Evolutionary conservation across 1,140 invertebrate species (phyloP).

Genomic region (Coptotermes formosanus): DNA sequence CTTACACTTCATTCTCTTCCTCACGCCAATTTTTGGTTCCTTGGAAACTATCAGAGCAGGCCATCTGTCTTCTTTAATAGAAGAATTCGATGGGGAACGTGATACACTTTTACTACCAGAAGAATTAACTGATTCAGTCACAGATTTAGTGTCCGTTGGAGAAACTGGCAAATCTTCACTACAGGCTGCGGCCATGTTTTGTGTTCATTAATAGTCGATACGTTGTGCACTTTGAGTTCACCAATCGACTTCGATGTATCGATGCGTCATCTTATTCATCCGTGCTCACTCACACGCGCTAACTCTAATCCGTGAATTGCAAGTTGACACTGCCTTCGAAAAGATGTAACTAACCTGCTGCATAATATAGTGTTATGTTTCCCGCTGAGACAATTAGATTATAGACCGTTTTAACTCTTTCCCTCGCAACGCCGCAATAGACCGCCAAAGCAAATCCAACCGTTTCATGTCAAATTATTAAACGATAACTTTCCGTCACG

Average conservation of each 20-base stretch:
- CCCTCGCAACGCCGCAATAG: too few species aligned
- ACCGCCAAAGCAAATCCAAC: too few species aligned
- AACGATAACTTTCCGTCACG: too few species aligned
- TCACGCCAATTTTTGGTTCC: slow-evolving; percentile 40
- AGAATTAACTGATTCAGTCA: slow-evolving; percentile 46
- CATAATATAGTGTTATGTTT: too few species aligned
- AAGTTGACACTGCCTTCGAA: too few species aligned
- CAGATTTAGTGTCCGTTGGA: slow-evolving; percentile 50
- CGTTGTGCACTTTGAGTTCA: neutral
- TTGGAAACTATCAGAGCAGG: slow-evolving; percentile 53
- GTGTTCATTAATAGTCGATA: neutral
- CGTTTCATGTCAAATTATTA: too few species aligned
- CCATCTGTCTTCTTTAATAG: slow-evolving; percentile 56
- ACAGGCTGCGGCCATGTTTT: slow-evolving; percentile 54
- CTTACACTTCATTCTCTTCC: slow-evolving; percentile 21
- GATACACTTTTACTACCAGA: slow-evolving; percentile 52
- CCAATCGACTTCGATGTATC: neutral
- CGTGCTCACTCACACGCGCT: too few species aligned
- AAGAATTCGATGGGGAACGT: slow-evolving; percentile 53
- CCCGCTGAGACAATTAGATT: too few species aligned
- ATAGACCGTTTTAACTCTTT: too few species aligned
- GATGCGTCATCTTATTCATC: too few species aligned
- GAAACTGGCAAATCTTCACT: slow-evolving; percentile 55
- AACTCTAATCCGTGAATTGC: too few species aligned
- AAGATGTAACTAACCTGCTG: too few species aligned